phyloP scores from a whole-genome alignment of 1,140 invertebrate species.

The Eubasilissa regina region DNA sequence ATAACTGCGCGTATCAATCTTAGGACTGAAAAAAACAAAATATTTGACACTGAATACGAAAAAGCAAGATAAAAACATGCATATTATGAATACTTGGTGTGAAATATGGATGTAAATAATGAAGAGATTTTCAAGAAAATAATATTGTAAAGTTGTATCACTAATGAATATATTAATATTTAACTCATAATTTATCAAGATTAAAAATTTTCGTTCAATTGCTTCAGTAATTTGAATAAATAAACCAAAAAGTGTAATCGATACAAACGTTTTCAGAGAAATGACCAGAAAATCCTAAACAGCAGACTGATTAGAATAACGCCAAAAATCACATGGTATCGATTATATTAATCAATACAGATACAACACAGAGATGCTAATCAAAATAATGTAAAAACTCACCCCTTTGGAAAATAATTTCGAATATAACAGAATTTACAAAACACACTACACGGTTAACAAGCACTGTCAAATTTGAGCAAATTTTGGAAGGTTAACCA shows the following conservation, averaged over 20 bases:
- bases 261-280: constrained; percentile 30
- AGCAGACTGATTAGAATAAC: not conserved
- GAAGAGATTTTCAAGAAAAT: too few species aligned
- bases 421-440: constrained; percentile 27
- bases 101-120: too few species aligned
- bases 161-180: too few species aligned
- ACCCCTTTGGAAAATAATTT: constrained; percentile 25
- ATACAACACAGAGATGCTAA: not conserved
- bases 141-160: too few species aligned
- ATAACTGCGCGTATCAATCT: too few species aligned
- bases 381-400: not conserved
- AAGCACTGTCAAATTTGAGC: constrained; percentile 35
- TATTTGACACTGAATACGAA: too few species aligned
- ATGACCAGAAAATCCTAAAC: not conserved
- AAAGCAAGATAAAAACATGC: too few species aligned
- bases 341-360: not conserved
- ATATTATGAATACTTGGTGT: too few species aligned
- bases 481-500: constrained; percentile 33
- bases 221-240: constrained; percentile 7
- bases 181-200: too few species aligned
- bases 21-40: too few species aligned
- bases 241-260: constrained; percentile 21
- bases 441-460: constrained; percentile 41
- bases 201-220: too few species aligned
- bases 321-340: not conserved